Percentiles rank a stretch among this genome's conserved stretches.
phyloP scores from a whole-genome alignment of 2,113 vertebrate species.

The Solea solea region DNA sequence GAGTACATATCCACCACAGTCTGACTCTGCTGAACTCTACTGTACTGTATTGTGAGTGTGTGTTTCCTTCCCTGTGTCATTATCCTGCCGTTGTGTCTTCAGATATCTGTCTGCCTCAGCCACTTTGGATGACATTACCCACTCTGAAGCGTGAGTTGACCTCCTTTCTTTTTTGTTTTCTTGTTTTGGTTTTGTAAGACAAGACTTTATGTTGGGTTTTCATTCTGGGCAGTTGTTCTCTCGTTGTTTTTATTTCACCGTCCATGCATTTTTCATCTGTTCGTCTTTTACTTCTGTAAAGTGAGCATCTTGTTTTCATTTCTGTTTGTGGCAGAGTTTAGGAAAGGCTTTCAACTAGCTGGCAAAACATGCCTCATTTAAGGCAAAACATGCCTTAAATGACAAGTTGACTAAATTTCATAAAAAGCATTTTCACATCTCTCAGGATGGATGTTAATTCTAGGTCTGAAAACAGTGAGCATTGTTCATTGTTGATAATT shows the following conservation, averaged over 20 bases:
- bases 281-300: slow-evolving; percentile 8
- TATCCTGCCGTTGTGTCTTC: slow-evolving; percentile 83
- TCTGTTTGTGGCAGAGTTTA: neutral
- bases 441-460: too few relatives aligned
- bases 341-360: neutral
- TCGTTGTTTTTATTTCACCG: neutral
- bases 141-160: slow-evolving; percentile 88
- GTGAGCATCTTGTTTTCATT: neutral
- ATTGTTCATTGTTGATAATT: too few relatives aligned
- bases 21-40: neutral
- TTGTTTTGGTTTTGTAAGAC: slow-evolving; percentile 24
- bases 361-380: neutral
- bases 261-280: neutral
- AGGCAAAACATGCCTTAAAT: too few relatives aligned
- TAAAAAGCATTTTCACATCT: too few relatives aligned
- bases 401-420: neutral
- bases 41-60: slow-evolving; percentile 45
- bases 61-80: slow-evolving; percentile 61
- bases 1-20: neutral
- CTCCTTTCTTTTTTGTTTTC: slow-evolving; percentile 53
- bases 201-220: slow-evolving; percentile 35
- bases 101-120: slow-evolving; percentile 90
- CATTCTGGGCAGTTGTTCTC: neutral
- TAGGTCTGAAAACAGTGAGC: too few relatives aligned
- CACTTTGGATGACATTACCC: slow-evolving; percentile 89